Conservation (phyloP, 2,888 invertebrate genomes). For the Syritta pipiens region DNA sequence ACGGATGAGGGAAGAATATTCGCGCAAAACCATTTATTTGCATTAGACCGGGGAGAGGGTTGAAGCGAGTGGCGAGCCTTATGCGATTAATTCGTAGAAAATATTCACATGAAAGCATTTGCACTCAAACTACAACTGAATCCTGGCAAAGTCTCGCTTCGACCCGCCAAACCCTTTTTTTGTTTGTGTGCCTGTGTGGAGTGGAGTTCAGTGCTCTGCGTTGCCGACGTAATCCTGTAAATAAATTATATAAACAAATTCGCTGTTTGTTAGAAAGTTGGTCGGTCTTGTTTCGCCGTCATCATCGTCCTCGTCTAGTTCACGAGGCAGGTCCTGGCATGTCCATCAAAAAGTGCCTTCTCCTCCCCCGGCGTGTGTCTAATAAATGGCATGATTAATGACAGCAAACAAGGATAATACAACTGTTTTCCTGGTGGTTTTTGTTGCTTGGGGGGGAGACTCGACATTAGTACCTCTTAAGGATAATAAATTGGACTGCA, state of each 20-base stretch:
- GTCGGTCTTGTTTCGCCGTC: too few species aligned
- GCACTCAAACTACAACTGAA: conserved; percentile 23
- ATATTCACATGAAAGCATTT: conserved; percentile 27
- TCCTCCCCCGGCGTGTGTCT: background rate
- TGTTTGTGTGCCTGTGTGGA: too few species aligned
- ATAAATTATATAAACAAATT: conserved; percentile 1
- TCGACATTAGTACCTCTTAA: conserved; percentile 15
- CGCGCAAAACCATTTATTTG: too few species aligned
- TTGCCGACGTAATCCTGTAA: background rate
- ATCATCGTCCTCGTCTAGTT: too few species aligned
- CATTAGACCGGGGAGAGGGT: background rate
- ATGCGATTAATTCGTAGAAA: conserved; percentile 2
- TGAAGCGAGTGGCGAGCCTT: background rate
- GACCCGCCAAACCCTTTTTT: too few species aligned
- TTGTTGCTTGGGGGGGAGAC: background rate
- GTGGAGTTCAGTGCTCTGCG: background rate
- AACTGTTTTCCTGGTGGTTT: background rate
- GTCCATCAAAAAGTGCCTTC: background rate
- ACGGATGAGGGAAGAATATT: too few species aligned
- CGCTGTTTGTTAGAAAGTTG: background rate
- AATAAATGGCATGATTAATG: background rate
- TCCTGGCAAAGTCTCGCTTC: too few species aligned
- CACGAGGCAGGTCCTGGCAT: background rate
- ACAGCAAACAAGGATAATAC: background rate
- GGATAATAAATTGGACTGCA: conserved; percentile 23